These are phyloP conservation scores for Caenorhabditis sulstoni DNA, from an alignment of 2,888 invertebrate genomes.

Conservation along the genomic window DNA sequence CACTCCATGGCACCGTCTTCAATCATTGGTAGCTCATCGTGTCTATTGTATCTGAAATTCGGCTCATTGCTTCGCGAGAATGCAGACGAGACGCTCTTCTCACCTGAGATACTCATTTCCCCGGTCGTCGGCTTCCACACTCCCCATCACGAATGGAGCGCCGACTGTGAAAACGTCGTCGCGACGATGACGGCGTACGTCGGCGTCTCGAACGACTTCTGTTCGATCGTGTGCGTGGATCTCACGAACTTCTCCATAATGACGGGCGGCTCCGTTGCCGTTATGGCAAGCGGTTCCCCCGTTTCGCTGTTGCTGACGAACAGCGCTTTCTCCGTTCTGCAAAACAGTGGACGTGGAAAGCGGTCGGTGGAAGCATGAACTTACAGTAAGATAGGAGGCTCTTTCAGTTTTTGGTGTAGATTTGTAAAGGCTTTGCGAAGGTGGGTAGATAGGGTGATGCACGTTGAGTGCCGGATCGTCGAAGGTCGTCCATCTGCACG, in stretches of 20 bases:
- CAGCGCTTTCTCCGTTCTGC: slow-evolving; percentile 38
- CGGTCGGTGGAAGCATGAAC: background rate
- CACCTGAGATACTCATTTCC: slow-evolving; percentile 66
- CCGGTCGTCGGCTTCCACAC: slow-evolving; percentile 61
- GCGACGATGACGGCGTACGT: slow-evolving; percentile 16
- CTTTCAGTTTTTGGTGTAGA: slow-evolving; percentile 38
- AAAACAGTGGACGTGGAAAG: slow-evolving; percentile 1
- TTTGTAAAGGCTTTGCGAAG: slow-evolving; percentile 60
- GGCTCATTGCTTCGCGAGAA: background rate
- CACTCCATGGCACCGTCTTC: slow-evolving; percentile 71
- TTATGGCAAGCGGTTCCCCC: slow-evolving; percentile 20
- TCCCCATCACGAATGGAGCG: slow-evolving; percentile 66
- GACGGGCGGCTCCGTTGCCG: background rate
- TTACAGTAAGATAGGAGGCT: slow-evolving; percentile 46
- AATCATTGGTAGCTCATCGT: slow-evolving; percentile 70
- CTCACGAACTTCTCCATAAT: slow-evolving; percentile 62
- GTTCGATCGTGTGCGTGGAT: slow-evolving; percentile 66
- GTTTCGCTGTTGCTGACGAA: slow-evolving; percentile 22
- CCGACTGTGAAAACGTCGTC: slow-evolving; percentile 66
- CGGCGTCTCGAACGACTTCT: slow-evolving; percentile 50
- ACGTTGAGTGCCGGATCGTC: slow-evolving; percentile 58
- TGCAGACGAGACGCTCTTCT: no score
- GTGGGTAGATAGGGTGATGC: slow-evolving; percentile 68
- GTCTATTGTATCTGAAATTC: slow-evolving; percentile 41
- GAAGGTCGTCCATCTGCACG: slow-evolving; percentile 58